A percentile compares a stretch with the other conserved stretches of the same genome.
phyloP scores from a whole-genome alignment of 2,888 invertebrate genomes.

The Phalera bucephala region DNA sequence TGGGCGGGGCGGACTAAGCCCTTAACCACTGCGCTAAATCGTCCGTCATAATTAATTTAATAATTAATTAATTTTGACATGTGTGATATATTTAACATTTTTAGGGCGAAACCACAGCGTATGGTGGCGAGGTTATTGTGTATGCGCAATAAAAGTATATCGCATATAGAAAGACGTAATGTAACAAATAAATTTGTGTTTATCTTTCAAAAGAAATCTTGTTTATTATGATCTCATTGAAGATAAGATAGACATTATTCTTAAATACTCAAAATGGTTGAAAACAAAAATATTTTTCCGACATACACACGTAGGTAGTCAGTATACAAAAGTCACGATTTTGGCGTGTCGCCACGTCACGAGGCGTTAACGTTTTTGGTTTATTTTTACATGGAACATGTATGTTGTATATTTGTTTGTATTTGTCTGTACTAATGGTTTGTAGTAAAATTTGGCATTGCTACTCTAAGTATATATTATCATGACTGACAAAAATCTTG shows the following conservation, averaged over 20 bases:
- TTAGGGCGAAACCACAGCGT: neutral
- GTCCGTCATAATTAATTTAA: no score
- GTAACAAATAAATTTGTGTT: no score
- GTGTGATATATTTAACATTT: neutral
- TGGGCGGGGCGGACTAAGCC: no score
- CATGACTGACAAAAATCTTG: no score
- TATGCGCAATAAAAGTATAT: no score
- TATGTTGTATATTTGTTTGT: constrained; percentile 6
- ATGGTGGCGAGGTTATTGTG: no score
- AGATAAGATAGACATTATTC: constrained; percentile 20
- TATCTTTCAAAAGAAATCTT: no score
- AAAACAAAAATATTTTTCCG: constrained; percentile 22
- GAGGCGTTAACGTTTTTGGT: constrained; percentile 7
- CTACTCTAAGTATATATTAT: no score
- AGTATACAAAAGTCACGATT: constrained; percentile 2
- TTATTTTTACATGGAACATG: constrained; percentile 20
- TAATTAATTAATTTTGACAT: neutral
- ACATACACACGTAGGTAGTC: constrained; percentile 8
- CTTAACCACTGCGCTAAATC: no score
- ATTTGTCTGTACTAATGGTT: constrained; percentile 4
- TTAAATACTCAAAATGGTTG: constrained; percentile 9
- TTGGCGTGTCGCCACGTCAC: constrained; percentile 34
- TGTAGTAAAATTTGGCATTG: no score
- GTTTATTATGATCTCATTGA: constrained; percentile 10
- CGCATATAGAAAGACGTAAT: no score